A percentile compares a stretch with the other conserved stretches of the same genome.
These are phyloP conservation scores for Laothoe populi DNA, from an alignment of 2,888 invertebrate genomes.

Conservation along the genomic window DNA sequence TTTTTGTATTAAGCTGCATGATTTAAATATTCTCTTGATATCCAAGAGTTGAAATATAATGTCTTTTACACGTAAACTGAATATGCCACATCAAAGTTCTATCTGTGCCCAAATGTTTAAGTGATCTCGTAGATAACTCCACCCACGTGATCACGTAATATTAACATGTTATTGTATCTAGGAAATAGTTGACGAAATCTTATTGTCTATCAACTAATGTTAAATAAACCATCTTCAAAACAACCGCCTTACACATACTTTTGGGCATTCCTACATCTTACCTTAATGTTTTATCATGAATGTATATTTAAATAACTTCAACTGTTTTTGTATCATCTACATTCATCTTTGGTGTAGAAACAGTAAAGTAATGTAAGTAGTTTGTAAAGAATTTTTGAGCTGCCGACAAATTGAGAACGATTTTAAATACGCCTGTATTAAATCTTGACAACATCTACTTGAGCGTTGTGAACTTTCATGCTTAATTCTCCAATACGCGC, in stretches of 20 bases:
- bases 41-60: too few species aligned
- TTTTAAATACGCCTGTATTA: not conserved
- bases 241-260: conserved; percentile 5
- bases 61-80: too few species aligned
- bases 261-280: conserved; percentile 6
- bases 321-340: conserved; percentile 1
- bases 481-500: too few species aligned
- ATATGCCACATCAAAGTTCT: too few species aligned
- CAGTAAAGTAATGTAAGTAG: not conserved
- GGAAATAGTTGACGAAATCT: not conserved
- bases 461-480: too few species aligned
- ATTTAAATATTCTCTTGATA: too few species aligned
- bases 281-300: not conserved
- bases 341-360: not conserved
- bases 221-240: conserved; percentile 12
- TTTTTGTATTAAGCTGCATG: too few species aligned
- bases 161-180: conserved; percentile 18
- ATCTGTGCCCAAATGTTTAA: too few species aligned
- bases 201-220: conserved; percentile 9
- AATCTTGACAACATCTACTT: too few species aligned
- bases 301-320: conserved; percentile 11
- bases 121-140: conserved; percentile 17
- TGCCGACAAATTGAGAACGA: not conserved
- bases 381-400: not conserved
- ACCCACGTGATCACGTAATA: conserved; percentile 18